Percentiles rank a stretch among this genome's conserved stretches.
phyloP scores from a whole-genome alignment of 2,113 vertebrate species.

The Eclectus roratus region DNA sequence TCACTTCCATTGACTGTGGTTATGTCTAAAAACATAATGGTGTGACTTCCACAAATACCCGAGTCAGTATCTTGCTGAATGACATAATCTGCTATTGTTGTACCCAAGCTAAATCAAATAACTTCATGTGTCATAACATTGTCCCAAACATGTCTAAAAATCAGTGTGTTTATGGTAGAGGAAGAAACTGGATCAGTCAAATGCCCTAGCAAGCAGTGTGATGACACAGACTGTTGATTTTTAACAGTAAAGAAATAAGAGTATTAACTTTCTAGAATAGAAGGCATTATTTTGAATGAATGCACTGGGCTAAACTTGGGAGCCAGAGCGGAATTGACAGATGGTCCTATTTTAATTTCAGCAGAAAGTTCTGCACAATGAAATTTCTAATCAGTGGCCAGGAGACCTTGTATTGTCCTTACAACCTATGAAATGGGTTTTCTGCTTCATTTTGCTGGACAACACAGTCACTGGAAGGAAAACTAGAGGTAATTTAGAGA shows the following conservation, averaged over 20 bases:
- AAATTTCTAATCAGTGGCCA: background rate
- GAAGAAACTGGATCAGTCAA: background rate
- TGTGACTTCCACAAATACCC: background rate
- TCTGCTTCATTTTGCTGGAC: background rate
- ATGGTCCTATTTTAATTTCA: background rate
- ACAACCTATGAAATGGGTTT: background rate
- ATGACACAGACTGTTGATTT: background rate
- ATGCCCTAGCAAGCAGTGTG: background rate
- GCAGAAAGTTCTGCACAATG: conserved; percentile 15
- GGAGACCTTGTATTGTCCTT: background rate
- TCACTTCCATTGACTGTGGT: background rate
- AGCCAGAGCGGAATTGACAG: background rate
- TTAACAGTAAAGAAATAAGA: background rate
- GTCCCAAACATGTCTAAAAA: background rate
- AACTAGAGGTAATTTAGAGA: background rate
- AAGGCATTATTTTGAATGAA: background rate
- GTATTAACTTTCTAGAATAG: background rate
- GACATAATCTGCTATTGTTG: background rate
- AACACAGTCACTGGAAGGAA: background rate
- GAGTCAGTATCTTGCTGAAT: background rate
- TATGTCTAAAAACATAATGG: background rate
- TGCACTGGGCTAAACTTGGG: background rate
- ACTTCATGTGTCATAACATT: background rate
- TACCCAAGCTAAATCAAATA: background rate
- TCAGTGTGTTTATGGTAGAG: background rate